Percentiles rank a stretch among this genome's conserved stretches.
phyloP scores from a whole-genome alignment of 2,888 invertebrate species.

The Tyria jacobaeae region DNA sequence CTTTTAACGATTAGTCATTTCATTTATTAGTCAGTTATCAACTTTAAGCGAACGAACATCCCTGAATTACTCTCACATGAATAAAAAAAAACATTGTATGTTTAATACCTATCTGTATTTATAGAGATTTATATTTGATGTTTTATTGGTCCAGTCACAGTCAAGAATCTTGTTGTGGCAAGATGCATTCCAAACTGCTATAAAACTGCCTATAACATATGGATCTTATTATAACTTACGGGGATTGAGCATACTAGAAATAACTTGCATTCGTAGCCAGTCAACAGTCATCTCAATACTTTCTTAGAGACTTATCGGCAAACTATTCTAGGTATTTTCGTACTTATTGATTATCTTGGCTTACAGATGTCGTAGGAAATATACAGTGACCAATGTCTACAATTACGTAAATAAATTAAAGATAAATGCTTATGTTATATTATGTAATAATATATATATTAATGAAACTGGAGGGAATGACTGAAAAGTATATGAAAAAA shows the following conservation, averaged over 20 bases:
- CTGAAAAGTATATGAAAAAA: too few species aligned
- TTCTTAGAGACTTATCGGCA: neutral
- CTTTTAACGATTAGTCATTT: too few species aligned
- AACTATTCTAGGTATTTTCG: neutral
- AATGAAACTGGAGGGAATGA: too few species aligned
- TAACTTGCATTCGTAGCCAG: neutral
- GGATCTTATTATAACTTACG: neutral
- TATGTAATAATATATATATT: too few species aligned
- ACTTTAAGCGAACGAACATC: too few species aligned
- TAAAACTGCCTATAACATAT: neutral
- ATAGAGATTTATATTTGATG: neutral
- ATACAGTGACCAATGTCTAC: too few species aligned
- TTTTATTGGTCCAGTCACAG: neutral
- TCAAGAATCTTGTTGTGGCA: neutral
- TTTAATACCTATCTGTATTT: too few species aligned
- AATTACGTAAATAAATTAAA: too few species aligned
- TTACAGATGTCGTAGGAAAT: too few species aligned
- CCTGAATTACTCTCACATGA: neutral
- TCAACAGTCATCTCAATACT: neutral
- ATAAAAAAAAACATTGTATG: neutral
- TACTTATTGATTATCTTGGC: too few species aligned
- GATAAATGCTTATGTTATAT: too few species aligned
- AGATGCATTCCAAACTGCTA: neutral
- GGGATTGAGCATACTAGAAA: neutral
- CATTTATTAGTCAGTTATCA: too few species aligned